These are phyloP conservation scores for Agapornis roseicollis DNA, from an alignment of 2,113 vertebrate species.

Conservation along the genomic window DNA sequence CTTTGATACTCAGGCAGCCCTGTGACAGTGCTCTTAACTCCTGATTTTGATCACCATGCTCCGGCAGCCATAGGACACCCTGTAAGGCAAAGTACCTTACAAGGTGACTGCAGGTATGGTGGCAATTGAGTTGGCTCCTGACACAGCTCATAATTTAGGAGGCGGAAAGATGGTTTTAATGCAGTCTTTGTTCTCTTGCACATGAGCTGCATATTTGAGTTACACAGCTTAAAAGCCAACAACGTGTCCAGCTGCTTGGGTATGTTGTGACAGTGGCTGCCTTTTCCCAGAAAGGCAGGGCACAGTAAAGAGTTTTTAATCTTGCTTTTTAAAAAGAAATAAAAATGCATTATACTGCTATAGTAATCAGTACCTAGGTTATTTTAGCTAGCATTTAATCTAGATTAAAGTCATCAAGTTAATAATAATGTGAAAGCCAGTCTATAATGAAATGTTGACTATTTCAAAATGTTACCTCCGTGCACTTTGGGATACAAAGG, in stretches of 20 bases:
- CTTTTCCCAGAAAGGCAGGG: neutral
- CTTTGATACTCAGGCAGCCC: neutral
- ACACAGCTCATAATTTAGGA: neutral
- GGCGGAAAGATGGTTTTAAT: neutral
- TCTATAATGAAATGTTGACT: neutral
- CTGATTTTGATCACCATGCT: neutral
- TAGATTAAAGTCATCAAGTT: neutral
- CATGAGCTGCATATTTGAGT: neutral
- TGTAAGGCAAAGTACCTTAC: neutral
- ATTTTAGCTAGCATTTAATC: neutral
- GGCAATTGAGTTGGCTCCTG: neutral
- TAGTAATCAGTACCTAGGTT: neutral
- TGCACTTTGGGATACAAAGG: neutral
- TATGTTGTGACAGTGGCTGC: neutral
- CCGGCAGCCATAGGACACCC: neutral
- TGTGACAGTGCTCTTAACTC: neutral
- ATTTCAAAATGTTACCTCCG: neutral
- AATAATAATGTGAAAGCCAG: neutral
- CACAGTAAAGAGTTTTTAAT: neutral
- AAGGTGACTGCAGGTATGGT: neutral
- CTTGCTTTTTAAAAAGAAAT: neutral
- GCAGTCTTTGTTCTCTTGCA: neutral
- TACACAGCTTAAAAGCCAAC: neutral
- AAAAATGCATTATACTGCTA: neutral
- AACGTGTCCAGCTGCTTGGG: accelerated